Percentiles rank a stretch among this genome's conserved stretches.
These are phyloP conservation scores for Lumbricus terrestris DNA, from an alignment of 2,888 invertebrate species.

Conservation along the genomic window DNA sequence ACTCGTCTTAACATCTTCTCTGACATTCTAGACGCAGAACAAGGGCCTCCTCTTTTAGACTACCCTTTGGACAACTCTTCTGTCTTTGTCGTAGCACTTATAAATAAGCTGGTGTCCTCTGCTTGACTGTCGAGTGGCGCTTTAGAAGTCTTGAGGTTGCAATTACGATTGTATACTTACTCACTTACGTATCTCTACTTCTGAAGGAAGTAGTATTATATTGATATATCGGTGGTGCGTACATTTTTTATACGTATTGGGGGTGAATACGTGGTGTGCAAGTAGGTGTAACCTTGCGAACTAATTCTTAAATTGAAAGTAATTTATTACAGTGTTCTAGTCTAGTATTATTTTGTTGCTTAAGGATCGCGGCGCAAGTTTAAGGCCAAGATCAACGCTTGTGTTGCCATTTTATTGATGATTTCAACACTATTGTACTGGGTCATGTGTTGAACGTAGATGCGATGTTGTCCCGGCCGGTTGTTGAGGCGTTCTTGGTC, in stretches of 20 bases:
- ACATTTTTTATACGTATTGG: background rate
- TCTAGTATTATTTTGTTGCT: background rate
- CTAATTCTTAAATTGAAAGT: background rate
- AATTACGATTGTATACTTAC: too few species aligned
- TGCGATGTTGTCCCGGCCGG: background rate
- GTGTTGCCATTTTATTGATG: background rate
- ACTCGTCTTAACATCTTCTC: too few species aligned
- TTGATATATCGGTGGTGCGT: too few species aligned
- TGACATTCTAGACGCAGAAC: too few species aligned
- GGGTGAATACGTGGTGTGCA: background rate
- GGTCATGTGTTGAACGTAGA: background rate
- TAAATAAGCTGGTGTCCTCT: too few species aligned
- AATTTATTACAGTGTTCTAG: background rate
- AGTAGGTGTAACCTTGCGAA: slow-evolving; percentile 11
- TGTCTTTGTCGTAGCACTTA: too few species aligned
- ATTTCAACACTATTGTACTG: background rate
- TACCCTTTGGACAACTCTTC: too few species aligned
- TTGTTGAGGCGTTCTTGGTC: slow-evolving; percentile 18
- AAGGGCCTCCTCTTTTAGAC: too few species aligned
- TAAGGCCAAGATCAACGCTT: background rate
- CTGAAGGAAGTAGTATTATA: background rate
- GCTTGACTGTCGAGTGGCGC: too few species aligned
- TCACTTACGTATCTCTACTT: background rate
- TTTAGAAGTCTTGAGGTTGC: too few species aligned
- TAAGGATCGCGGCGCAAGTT: background rate